Evolutionary conservation across 2,888 invertebrate genomes (phyloP).

Genomic region (Cerastoderma edule): DNA sequence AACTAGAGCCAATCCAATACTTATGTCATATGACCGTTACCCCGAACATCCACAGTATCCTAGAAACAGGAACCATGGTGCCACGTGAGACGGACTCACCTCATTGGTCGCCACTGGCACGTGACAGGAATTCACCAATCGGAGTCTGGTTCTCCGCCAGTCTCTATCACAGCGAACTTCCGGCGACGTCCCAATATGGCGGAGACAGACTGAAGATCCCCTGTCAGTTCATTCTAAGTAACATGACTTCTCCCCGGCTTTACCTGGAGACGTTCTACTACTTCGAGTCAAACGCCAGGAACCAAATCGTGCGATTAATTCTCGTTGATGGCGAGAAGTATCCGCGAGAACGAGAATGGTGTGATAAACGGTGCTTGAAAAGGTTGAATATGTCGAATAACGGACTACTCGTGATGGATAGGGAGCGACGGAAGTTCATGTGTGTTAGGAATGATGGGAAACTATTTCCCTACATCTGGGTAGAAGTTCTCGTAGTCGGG

Average conservation of each 20-base stretch:
- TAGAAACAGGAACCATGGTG: slow-evolving; percentile 40
- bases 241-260: slow-evolving; percentile 45
- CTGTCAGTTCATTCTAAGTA: slow-evolving; percentile 44
- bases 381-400: slow-evolving; percentile 53
- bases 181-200: slow-evolving; percentile 46
- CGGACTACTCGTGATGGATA: slow-evolving; percentile 46
- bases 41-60: slow-evolving; percentile 38
- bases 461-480: slow-evolving; percentile 46
- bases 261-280: slow-evolving; percentile 55
- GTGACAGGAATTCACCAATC: slow-evolving; percentile 48
- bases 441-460: slow-evolving; percentile 45
- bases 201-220: slow-evolving; percentile 55
- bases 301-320: slow-evolving; percentile 51
- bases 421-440: slow-evolving; percentile 26
- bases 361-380: slow-evolving; percentile 36
- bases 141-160: slow-evolving; percentile 57
- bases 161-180: slow-evolving; percentile 46
- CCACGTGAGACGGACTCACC: slow-evolving; percentile 53
- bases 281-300: slow-evolving; percentile 45
- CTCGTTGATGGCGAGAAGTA: slow-evolving; percentile 45
- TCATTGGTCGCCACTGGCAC: slow-evolving; percentile 48
- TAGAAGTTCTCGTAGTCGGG: slow-evolving; percentile 52
- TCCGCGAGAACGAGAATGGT: slow-evolving; percentile 51
- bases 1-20: slow-evolving; percentile 42
- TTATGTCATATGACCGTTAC: slow-evolving; percentile 53